Evolutionary conservation across 2,888 invertebrate genomes (phyloP).

Genomic region (Yponomeuta cagnagella): DNA sequence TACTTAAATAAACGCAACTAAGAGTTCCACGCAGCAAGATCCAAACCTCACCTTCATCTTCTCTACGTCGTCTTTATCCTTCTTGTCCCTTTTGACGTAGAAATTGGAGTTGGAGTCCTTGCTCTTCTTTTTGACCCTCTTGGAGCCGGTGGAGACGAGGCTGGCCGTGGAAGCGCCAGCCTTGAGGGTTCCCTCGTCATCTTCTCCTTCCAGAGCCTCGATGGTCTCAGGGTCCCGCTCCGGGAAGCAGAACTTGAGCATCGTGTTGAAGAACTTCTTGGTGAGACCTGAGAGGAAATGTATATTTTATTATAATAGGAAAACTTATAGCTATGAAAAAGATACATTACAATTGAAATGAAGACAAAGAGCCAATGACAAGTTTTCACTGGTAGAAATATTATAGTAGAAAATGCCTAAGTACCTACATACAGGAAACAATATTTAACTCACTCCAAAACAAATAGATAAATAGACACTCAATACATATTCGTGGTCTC

Average conservation of each 20-base stretch:
- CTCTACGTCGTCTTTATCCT: conserved; percentile 94
- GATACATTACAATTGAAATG: too few species aligned
- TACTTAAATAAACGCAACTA: too few species aligned
- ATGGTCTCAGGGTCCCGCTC: conserved; percentile 92
- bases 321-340: too few species aligned
- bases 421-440: too few species aligned
- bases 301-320: too few species aligned
- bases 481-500: too few species aligned
- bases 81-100: conserved; percentile 90
- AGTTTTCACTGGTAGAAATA: too few species aligned
- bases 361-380: too few species aligned
- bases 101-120: conserved; percentile 90
- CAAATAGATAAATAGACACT: too few species aligned
- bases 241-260: conserved; percentile 98
- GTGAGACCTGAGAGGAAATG: conserved; percentile 79
- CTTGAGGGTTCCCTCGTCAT: conserved; percentile 56
- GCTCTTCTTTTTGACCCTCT: conserved; percentile 71
- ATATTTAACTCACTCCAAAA: too few species aligned
- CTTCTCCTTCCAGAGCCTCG: conserved; percentile 79
- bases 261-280: conserved; percentile 97
- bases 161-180: conserved; percentile 48
- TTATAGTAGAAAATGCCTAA: too few species aligned
- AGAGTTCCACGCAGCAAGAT: too few species aligned
- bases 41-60: conserved; percentile 86
- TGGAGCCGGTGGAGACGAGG: conserved; percentile 64